These are phyloP conservation scores for Gallinago undulata DNA, from an alignment of 2,113 vertebrate species.

Conservation along the genomic window DNA sequence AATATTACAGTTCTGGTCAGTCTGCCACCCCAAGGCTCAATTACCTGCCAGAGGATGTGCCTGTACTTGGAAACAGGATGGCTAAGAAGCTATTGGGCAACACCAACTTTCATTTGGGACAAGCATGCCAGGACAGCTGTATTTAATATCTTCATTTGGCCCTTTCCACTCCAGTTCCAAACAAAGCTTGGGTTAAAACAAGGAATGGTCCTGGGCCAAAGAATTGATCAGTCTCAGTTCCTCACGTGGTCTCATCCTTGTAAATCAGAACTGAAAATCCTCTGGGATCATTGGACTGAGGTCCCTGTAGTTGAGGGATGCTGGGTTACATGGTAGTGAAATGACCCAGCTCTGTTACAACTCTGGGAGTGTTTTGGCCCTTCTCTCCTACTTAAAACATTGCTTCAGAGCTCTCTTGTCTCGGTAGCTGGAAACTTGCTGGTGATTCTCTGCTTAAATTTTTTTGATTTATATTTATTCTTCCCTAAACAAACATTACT, in stretches of 20 bases:
- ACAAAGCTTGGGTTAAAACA: background rate
- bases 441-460: background rate
- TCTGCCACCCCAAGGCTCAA: background rate
- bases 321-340: background rate
- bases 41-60: background rate
- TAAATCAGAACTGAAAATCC: background rate
- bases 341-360: background rate
- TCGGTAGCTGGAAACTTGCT: background rate
- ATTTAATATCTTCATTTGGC: background rate
- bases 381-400: background rate
- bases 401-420: background rate
- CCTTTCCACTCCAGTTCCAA: background rate
- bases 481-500: background rate
- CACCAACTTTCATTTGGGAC: background rate
- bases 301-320: background rate
- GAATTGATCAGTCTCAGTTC: background rate
- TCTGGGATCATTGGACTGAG: background rate
- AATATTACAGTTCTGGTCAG: background rate
- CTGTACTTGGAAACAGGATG: background rate
- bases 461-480: background rate
- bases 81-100: background rate
- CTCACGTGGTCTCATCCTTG: background rate
- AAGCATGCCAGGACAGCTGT: background rate
- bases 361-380: background rate
- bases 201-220: background rate